Base-by-base conservation (phyloP, 2,888 invertebrate genomes). In the Crioceris asparagi region DNA sequence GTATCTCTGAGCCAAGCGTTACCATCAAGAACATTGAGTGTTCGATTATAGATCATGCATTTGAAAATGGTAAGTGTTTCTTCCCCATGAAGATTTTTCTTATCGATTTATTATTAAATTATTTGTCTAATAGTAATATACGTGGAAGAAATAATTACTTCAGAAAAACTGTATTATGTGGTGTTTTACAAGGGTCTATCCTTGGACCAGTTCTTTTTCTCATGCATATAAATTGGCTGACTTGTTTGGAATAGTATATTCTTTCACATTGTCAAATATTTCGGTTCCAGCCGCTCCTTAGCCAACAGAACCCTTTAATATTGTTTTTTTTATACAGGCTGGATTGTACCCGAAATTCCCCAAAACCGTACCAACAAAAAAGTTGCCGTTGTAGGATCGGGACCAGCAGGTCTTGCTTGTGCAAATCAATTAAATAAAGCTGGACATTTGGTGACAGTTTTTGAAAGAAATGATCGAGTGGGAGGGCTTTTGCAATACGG, bases 21-120 rank as follows among this genome's bases (percentile, higher is more conserved):
- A 97, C 97, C 43, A 98, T 98, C 62, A 98, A 98, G 69, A 94
- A 94, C 63, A 97, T 98, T 53, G 98, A 98, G 69, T 96, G 96
- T 64, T 81, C 96, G 38, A 98, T 98, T 62, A 96, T 98, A 52
- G 98, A 98, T 69, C 81, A 93, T 68, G 98, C 93, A 8, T 98
- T 92, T 64, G 91, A 94, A 58, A 81, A 85, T 65, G 94, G 93
- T 27, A 15, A 27, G 27, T 25, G 12, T 11, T 25, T n/a, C n/a
- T n/a, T n/a, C n/a, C n/a, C n/a, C n/a, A n/a, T n/a, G n/a, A n/a
- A n/a, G n/a, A n/a, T n/a, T n/a, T n/a, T n/a, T n/a, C n/a, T n/a
- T n/a, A n/a, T n/a, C n/a, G n/a, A n/a, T n/a, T n/a, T n/a, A n/a
- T n/a, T n/a, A n/a, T n/a, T n/a, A n/a, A n/a, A n/a, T n/a, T n/a